phyloP scores from a whole-genome alignment of 2,113 vertebrate genomes.

The Pungitius pungitius region DNA sequence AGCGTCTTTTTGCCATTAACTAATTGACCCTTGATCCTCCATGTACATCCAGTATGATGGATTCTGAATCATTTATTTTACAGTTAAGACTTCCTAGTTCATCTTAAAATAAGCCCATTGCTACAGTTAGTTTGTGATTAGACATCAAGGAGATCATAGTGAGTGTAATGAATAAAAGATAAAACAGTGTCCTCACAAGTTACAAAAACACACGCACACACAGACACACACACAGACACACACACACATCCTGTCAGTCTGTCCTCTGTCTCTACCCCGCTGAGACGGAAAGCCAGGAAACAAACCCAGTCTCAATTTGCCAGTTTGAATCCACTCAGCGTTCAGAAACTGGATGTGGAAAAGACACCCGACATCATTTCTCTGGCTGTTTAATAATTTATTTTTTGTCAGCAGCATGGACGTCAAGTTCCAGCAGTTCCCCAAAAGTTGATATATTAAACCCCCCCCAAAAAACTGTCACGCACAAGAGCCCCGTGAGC shows the following conservation, averaged over 20 bases:
- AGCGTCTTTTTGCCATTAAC: too few relatives aligned
- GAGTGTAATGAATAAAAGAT: background rate
- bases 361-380: conserved; percentile 19
- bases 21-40: too few relatives aligned
- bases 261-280: conserved; percentile 20
- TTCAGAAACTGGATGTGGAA: conserved; percentile 21
- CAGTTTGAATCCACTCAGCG: conserved; percentile 14
- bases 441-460: conserved; percentile 19
- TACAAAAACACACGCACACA: background rate
- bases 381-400: conserved; percentile 10
- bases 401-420: conserved; percentile 4
- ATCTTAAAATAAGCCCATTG: background rate
- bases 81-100: background rate
- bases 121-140: background rate
- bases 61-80: background rate
- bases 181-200: background rate
- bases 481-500: conserved; percentile 27
- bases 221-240: conserved; percentile 10
- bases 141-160: background rate
- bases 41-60: background rate
- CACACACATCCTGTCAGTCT: conserved; percentile 10
- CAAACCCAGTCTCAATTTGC: conserved; percentile 28
- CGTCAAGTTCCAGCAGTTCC: conserved; percentile 20
- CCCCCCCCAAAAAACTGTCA: conserved; percentile 20
- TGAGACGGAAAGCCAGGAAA: conserved; percentile 30